Evolutionary conservation across 1,140 invertebrate genomes (phyloP).

Genomic region (Arctopsyche grandis): DNA sequence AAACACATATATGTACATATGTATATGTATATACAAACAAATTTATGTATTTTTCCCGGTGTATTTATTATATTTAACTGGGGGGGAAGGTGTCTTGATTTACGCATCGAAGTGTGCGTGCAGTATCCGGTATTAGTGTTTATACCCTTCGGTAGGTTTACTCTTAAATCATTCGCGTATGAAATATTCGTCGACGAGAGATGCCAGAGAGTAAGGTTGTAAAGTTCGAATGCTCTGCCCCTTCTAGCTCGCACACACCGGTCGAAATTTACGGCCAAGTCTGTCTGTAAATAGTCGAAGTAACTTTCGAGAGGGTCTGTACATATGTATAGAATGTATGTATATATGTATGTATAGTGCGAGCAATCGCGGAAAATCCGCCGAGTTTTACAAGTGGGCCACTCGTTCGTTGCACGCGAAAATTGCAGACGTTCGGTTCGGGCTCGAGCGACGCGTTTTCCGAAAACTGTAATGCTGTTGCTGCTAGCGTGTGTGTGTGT

Average conservation of each 20-base stretch:
- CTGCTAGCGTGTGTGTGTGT: background rate
- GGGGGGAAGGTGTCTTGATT: too few species aligned
- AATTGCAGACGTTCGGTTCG: slow-evolving; percentile 32
- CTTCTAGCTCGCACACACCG: background rate
- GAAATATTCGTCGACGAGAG: slow-evolving; percentile 42
- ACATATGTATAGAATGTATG: too few species aligned
- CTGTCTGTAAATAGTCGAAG: slow-evolving; percentile 51
- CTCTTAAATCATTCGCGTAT: slow-evolving; percentile 45
- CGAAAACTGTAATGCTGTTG: background rate
- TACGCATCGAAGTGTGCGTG: background rate
- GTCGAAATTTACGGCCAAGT: slow-evolving; percentile 49
- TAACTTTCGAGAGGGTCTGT: slow-evolving; percentile 49
- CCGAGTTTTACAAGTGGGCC: slow-evolving; percentile 50
- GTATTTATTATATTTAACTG: too few species aligned
- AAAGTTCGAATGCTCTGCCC: slow-evolving; percentile 38
- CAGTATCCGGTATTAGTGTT: background rate
- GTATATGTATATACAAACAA: too few species aligned
- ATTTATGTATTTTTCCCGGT: too few species aligned
- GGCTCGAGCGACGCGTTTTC: too few species aligned
- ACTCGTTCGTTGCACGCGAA: slow-evolving; percentile 26
- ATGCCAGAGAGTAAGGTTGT: slow-evolving; percentile 42
- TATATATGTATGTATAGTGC: background rate
- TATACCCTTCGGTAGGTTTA: background rate
- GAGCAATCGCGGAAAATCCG: slow-evolving; percentile 44
- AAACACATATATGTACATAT: too few species aligned